Evolutionary conservation across 2,888 invertebrate genomes (phyloP), one percentile per base, ranked within the genome.

Genomic region (Parascotia fuliginaria): DNA sequence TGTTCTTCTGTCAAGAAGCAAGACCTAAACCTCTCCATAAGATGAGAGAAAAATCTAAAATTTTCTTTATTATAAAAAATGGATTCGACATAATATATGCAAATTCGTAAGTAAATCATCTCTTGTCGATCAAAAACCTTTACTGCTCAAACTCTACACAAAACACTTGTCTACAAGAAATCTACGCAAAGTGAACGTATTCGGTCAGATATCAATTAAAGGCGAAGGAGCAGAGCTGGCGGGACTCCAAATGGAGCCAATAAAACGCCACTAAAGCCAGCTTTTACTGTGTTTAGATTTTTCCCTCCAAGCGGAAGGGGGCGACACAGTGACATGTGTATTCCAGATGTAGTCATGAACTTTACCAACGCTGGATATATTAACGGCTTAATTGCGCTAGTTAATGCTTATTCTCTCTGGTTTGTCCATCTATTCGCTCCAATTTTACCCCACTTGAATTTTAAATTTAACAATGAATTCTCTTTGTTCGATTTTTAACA

Each of bases 191-290:
- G 63, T 63, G 60, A 75, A 78, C 77, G 76, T 77, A 79, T 78
- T 79, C 75, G 77, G 85, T 83, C 83, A 84, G 81, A 87, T 87
- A 89, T 90, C 89, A 90, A 90, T 90, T 90, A 89, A 83, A 83
- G 71, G 60, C 75, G 70, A 80, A 83, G 78, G 70, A 75, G 60
- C 56, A 65, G 59, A 59, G 77, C 78, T 90, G 90, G 89, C 89
- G 60, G 40, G 56, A 69, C 48, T 84, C 89, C 89, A 89, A 89
- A 78, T 77, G 69, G 77, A 74, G 79, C 81, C 79, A 87, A 87
- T 87, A 88, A 89, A 89, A 86, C 67, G 76, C 79, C 77, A 83
- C 82, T 89, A 88, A 86, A 86, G 71, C 79, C 59, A 71, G 78
- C 79, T 79, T 84, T 85, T 81, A 83, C 81, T 84, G 74, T 87